Conservation (phyloP, 2,888 invertebrate species). For the Parthenolecanium corni region DNA sequence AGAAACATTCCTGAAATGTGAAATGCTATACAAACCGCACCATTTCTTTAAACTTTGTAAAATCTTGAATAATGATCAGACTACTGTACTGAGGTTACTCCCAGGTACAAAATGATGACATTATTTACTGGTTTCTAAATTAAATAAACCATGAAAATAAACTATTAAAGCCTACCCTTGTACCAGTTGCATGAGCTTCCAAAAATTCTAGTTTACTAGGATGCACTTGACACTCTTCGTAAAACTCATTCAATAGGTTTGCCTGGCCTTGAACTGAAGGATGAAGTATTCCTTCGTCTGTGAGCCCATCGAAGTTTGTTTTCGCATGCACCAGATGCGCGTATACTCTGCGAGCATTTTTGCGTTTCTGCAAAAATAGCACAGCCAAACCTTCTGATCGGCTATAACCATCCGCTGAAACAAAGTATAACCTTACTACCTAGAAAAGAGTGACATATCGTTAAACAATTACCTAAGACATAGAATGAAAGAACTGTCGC, state of each 20-base stretch:
- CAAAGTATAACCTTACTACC: no score
- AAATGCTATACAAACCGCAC: no score
- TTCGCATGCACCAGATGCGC: constrained; percentile 63
- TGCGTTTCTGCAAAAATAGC: constrained; percentile 41
- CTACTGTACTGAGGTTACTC: no score
- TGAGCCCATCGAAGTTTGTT: constrained; percentile 68
- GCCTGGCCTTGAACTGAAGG: constrained; percentile 45
- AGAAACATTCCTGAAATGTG: no score
- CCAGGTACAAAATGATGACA: no score
- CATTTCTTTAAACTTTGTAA: no score
- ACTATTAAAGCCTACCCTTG: constrained; percentile 36
- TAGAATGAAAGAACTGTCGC: no score
- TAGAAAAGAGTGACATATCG: no score
- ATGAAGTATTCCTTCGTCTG: constrained; percentile 56
- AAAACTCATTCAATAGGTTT: constrained; percentile 42
- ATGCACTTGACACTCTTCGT: constrained; percentile 45
- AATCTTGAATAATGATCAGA: no score
- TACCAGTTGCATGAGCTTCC: constrained; percentile 47
- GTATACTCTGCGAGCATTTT: constrained; percentile 52
- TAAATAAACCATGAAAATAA: no score
- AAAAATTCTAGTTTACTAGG: constrained; percentile 39
- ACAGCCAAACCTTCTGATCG: constrained; percentile 42
- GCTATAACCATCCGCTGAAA: constrained; percentile 39
- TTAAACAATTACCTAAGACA: no score
- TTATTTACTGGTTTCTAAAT: no score